These are phyloP conservation scores for Epinephelus fuscoguttatus DNA, from an alignment of 2,113 vertebrate species.

Conservation along the genomic window DNA sequence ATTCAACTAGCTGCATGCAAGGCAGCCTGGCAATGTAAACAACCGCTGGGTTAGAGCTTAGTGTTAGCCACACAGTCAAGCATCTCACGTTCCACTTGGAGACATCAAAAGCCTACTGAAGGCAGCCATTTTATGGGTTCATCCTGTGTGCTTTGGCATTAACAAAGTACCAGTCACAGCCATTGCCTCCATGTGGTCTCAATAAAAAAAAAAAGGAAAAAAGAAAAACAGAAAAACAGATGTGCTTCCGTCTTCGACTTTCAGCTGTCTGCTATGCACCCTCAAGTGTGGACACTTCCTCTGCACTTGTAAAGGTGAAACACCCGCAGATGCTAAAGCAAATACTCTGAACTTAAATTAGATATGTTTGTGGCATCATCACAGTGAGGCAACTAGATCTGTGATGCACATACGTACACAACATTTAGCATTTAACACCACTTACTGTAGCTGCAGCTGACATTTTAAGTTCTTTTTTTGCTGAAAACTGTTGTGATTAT, in stretches of 20 bases:
- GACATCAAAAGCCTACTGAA: conserved; percentile 70
- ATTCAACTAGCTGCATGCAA: conserved; percentile 71
- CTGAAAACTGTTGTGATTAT: conserved; percentile 39
- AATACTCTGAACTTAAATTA: neutral
- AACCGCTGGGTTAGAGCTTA: conserved; percentile 64
- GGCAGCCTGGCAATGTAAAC: conserved; percentile 63
- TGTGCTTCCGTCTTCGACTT: conserved; percentile 63
- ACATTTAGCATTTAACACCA: neutral
- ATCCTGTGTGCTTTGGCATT: conserved; percentile 75
- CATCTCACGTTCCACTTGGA: conserved; percentile 69
- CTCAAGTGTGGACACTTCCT: conserved; percentile 42
- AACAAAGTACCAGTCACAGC: conserved; percentile 65
- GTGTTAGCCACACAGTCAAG: conserved; percentile 76
- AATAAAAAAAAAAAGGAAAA: conserved; percentile 49
- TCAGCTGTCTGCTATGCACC: conserved; percentile 70
- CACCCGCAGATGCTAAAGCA: neutral
- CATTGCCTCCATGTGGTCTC: conserved; percentile 70
- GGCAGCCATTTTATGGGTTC: conserved; percentile 78
- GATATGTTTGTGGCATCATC: neutral
- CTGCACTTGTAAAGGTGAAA: conserved; percentile 35
- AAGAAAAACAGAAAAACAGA: conserved; percentile 56
- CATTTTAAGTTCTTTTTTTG: conserved; percentile 27
- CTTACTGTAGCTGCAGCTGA: neutral
- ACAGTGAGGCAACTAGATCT: conserved; percentile 1
- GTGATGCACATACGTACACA: neutral